A percentile compares a stretch with the other conserved stretches of the same genome.
Conservation (phyloP, 35 echinoderm and acorn worm genomes). For the Apostichopus japonicus region DNA sequence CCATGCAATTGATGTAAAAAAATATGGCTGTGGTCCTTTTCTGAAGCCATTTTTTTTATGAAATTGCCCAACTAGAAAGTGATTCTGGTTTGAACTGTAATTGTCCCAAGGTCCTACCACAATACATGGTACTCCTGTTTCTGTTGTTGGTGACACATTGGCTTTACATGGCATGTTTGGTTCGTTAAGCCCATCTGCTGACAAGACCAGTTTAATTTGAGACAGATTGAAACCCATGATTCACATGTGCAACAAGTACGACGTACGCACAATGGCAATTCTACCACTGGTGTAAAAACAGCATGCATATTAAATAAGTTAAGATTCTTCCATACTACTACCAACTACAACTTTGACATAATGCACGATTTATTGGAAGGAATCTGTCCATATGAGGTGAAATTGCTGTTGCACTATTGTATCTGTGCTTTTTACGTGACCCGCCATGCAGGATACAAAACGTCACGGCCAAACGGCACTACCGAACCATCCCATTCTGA, state of each 20-base stretch:
- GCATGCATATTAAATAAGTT: constrained; percentile 8
- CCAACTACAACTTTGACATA: constrained; percentile 37
- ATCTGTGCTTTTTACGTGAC: constrained; percentile 14
- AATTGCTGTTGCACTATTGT: not conserved
- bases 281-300: not conserved
- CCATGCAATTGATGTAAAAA: constrained; percentile 49
- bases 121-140: not conserved
- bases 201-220: not conserved
- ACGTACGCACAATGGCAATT: not conserved
- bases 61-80: constrained; percentile 40
- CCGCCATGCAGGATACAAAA: too few relatives aligned
- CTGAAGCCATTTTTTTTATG: constrained; percentile 14
- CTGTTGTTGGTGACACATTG: not conserved
- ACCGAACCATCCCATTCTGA: too few relatives aligned
- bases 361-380: not conserved
- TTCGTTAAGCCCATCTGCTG: not conserved
- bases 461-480: too few relatives aligned
- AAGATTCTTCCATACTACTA: constrained; percentile 53
- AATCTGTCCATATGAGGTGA: not conserved
- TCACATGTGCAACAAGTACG: not conserved
- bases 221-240: not conserved
- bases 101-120: too few relatives aligned
- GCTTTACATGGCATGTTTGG: not conserved
- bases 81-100: not conserved
- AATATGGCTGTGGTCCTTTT: constrained; percentile 44